These are phyloP conservation scores for Iphiclides podalirius DNA, from an alignment of 2,888 invertebrate species.

Conservation along the genomic window DNA sequence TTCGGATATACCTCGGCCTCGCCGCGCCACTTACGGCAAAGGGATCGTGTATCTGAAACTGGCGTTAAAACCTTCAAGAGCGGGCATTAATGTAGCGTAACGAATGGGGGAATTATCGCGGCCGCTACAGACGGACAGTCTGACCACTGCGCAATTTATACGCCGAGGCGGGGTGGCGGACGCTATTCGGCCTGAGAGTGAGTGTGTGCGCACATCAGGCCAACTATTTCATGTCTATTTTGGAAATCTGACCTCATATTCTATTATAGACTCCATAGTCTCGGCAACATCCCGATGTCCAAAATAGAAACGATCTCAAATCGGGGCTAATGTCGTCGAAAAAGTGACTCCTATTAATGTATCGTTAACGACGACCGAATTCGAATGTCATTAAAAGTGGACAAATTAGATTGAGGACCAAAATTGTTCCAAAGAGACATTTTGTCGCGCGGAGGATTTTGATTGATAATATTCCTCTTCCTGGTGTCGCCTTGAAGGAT, in stretches of 20 bases:
- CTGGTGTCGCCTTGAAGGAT: too few relatives aligned
- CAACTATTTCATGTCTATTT: slow-evolving; percentile 10
- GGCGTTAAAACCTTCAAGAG: background rate
- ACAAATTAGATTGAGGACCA: too few relatives aligned
- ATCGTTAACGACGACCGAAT: too few relatives aligned
- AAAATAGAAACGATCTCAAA: slow-evolving; percentile 7
- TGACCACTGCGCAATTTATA: background rate
- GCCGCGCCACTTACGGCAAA: too few relatives aligned
- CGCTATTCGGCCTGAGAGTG: too few relatives aligned
- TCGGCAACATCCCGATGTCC: slow-evolving; percentile 13
- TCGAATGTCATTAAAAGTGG: too few relatives aligned
- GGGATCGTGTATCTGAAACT: background rate
- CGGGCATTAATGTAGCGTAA: background rate
- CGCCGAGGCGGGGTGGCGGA: background rate
- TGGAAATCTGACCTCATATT: slow-evolving; percentile 8
- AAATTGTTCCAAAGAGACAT: too few relatives aligned
- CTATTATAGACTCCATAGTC: slow-evolving; percentile 3
- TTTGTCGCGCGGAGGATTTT: too few relatives aligned
- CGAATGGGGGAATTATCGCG: background rate
- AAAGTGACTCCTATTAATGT: background rate
- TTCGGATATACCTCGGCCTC: too few relatives aligned
- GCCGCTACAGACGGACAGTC: background rate
- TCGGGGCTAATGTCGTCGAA: background rate
- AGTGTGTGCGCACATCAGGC: background rate
- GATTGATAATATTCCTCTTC: too few relatives aligned